A percentile compares a stretch with the other conserved stretches of the same genome.
These are phyloP conservation scores for Zapornia atra DNA, from an alignment of 2,113 vertebrate genomes.

Conservation along the genomic window DNA sequence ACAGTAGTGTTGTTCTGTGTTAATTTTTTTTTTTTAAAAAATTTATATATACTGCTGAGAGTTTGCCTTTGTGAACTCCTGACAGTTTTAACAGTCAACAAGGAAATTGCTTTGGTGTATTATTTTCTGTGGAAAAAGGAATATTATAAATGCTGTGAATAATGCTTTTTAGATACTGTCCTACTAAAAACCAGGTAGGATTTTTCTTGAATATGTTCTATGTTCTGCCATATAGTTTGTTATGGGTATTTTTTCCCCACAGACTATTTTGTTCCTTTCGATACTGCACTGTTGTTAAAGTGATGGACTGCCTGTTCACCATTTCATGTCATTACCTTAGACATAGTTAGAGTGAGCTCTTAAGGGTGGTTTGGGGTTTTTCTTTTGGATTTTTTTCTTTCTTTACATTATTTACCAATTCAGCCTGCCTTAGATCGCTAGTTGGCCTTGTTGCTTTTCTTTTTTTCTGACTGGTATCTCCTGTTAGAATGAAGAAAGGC, in stretches of 20 bases:
- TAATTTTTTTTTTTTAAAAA: neutral
- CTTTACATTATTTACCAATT: neutral
- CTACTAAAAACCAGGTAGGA: neutral
- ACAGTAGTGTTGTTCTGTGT: accelerated
- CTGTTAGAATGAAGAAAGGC: neutral
- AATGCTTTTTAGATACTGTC: neutral
- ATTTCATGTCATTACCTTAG: neutral
- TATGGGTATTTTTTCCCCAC: neutral
- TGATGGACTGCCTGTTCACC: neutral
- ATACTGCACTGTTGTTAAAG: neutral
- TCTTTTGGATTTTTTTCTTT: too few relatives aligned
- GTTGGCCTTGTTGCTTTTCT: neutral
- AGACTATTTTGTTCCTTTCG: neutral
- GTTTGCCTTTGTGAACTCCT: neutral
- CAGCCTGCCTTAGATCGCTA: neutral
- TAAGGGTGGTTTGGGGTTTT: neutral
- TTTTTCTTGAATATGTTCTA: neutral
- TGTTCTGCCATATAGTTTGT: neutral
- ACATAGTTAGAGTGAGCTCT: neutral
- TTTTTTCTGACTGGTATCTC: neutral
- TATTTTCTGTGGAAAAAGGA: neutral
- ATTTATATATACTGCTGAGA: neutral
- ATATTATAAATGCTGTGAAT: neutral
- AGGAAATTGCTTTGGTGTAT: neutral
- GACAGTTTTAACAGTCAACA: neutral